phyloP scores from a whole-genome alignment of 92 coral and sea anemone species.

The Desmophyllum pertusum region DNA sequence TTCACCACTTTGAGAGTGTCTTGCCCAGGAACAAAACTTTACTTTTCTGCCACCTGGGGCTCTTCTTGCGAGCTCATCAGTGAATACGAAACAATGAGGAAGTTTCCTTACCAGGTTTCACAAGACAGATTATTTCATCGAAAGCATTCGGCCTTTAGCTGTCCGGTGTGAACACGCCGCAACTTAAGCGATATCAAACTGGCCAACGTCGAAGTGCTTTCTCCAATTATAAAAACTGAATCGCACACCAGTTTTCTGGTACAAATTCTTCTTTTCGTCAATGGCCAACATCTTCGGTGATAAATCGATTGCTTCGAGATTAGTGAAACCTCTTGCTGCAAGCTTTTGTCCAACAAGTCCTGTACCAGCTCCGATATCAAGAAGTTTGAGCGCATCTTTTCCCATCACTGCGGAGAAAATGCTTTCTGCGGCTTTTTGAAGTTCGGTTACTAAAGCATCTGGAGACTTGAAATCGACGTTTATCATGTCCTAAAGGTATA shows the following conservation, averaged over 20 bases:
- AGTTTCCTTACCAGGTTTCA: constrained; percentile 19
- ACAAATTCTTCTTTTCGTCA: constrained; percentile 29
- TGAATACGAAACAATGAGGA: not conserved
- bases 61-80: too few relatives aligned
- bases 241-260: constrained; percentile 30
- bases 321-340: constrained; percentile 12
- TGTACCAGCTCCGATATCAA: constrained; percentile 41
- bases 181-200: constrained; percentile 29
- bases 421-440: constrained; percentile 9
- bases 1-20: not conserved
- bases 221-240: constrained; percentile 35
- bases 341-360: constrained; percentile 25
- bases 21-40: too few relatives aligned
- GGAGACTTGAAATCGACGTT: constrained; percentile 12
- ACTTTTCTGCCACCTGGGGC: too few relatives aligned
- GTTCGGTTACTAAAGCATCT: not conserved
- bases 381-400: not conserved
- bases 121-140: constrained; percentile 25
- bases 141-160: constrained; percentile 32
- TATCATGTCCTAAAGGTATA: constrained; percentile 24
- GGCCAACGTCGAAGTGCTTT: constrained; percentile 15
- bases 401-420: not conserved
- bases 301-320: constrained; percentile 27
- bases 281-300: constrained; percentile 30
- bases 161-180: constrained; percentile 37